Percentiles rank a stretch among this genome's conserved stretches.
phyloP scores from a whole-genome alignment of 2,797 vertebrate species.

The Crenichthys baileyi region DNA sequence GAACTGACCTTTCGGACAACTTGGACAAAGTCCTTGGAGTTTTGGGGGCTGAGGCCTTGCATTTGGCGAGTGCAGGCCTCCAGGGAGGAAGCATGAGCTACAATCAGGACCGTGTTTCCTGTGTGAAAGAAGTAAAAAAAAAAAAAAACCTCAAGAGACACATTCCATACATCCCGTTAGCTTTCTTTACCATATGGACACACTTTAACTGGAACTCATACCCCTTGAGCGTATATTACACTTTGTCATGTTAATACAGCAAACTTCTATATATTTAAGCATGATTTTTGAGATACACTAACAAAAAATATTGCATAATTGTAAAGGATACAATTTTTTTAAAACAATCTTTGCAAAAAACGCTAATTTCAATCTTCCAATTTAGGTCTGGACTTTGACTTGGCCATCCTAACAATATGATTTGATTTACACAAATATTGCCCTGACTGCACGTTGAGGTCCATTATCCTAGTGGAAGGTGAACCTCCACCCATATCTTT shows the following conservation, averaged over 20 bases:
- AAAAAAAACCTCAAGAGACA: conserved; percentile 10
- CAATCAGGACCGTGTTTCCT: conserved; percentile 97
- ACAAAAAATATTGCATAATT: background rate
- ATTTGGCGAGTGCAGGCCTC: conserved; percentile 98
- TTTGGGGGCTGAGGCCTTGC: conserved; percentile 94
- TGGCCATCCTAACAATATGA: background rate
- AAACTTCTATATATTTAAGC: background rate
- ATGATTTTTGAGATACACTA: background rate
- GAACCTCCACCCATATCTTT: background rate
- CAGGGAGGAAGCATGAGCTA: conserved; percentile 97
- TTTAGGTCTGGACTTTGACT: background rate
- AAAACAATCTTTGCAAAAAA: background rate
- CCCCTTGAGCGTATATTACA: background rate
- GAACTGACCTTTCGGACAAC: conserved; percentile 94
- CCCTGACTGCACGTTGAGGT: background rate
- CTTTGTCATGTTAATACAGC: background rate
- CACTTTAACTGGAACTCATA: background rate
- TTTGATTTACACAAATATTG: background rate
- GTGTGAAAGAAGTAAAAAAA: conserved; percentile 64
- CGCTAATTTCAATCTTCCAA: background rate
- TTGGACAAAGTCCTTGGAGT: conserved; percentile 98
- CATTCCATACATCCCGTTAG: conserved; percentile 51
- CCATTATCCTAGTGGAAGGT: background rate
- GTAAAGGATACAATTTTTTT: background rate
- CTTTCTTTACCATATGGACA: conserved; percentile 18